These are phyloP conservation scores for Oreamnos americanus DNA, from an alignment of 2,113 vertebrate species.

Conservation along the genomic window DNA sequence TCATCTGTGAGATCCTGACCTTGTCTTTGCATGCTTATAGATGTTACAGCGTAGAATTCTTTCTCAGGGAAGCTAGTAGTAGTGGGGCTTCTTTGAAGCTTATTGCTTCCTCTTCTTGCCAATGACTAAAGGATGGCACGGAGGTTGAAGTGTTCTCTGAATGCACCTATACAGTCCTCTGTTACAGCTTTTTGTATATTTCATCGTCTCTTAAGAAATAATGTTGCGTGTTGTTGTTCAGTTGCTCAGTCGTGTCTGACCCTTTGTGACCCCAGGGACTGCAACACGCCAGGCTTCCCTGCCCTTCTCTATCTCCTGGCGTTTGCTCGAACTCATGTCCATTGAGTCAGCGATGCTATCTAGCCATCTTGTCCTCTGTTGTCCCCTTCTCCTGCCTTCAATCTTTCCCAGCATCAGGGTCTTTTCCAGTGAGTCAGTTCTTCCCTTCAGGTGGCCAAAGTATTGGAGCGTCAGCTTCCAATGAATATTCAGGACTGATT, in stretches of 20 bases:
- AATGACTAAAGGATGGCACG: background rate
- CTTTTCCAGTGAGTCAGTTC: background rate
- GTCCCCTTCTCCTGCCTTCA: background rate
- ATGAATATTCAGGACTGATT: background rate
- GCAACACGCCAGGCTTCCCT: background rate
- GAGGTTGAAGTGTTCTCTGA: background rate
- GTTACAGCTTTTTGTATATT: background rate
- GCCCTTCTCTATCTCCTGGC: background rate
- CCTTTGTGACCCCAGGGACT: background rate
- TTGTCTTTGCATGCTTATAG: background rate
- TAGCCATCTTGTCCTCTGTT: background rate
- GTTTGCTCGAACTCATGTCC: background rate
- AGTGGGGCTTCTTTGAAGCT: background rate
- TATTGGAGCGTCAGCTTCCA: background rate
- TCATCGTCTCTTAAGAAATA: background rate
- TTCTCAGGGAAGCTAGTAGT: background rate
- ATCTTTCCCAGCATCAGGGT: background rate
- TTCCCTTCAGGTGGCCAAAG: background rate
- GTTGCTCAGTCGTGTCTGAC: background rate
- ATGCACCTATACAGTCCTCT: background rate
- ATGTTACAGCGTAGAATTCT: background rate
- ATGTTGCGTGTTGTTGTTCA: background rate
- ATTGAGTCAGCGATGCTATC: background rate
- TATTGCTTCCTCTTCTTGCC: background rate
- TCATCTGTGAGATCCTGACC: background rate